A percentile compares a stretch with the other conserved stretches of the same genome.
Evolutionary conservation across 2,888 invertebrate species (phyloP).

Genomic region (Synanthedon tipuliformis): DNA sequence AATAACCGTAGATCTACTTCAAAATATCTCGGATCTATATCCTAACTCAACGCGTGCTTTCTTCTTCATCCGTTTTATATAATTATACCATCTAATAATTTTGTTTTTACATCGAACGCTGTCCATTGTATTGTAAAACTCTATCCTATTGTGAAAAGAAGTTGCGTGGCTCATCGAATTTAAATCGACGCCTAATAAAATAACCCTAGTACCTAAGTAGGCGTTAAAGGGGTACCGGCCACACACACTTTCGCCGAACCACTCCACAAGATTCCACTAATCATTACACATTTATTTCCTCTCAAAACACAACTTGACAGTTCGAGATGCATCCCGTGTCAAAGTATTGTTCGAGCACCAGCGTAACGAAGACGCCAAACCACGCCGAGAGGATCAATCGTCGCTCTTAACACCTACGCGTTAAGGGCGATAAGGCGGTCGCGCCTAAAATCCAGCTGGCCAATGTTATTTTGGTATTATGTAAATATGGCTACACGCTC

Average conservation of each 20-base stretch:
- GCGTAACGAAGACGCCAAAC: conserved; percentile 1
- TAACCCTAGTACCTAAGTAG: conserved; percentile 29
- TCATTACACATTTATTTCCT: conserved; percentile 63
- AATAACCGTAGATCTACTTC: too few species aligned
- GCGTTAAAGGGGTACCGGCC: conserved; percentile 15
- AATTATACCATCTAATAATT: too few species aligned
- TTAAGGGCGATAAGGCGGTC: not conserved
- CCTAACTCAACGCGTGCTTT: too few species aligned
- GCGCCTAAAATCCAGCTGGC: not conserved
- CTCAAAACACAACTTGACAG: conserved; percentile 53
- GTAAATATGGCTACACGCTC: conserved; percentile 57
- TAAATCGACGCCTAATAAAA: conserved; percentile 30
- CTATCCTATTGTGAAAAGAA: not conserved
- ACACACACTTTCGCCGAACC: conserved; percentile 45
- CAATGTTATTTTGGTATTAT: conserved; percentile 18
- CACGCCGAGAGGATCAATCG: not conserved
- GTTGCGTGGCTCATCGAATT: not conserved
- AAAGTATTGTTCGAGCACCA: conserved; percentile 25
- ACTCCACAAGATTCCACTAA: conserved; percentile 35
- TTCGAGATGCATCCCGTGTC: conserved; percentile 57
- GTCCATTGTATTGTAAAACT: too few species aligned
- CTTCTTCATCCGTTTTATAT: too few species aligned
- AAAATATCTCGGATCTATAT: too few species aligned
- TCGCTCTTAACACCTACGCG: not conserved
- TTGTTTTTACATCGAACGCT: too few species aligned